Evolutionary conservation across 2,888 invertebrate species (phyloP), one percentile per base, ranked within the genome.

Genomic region (Labia minor): DNA sequence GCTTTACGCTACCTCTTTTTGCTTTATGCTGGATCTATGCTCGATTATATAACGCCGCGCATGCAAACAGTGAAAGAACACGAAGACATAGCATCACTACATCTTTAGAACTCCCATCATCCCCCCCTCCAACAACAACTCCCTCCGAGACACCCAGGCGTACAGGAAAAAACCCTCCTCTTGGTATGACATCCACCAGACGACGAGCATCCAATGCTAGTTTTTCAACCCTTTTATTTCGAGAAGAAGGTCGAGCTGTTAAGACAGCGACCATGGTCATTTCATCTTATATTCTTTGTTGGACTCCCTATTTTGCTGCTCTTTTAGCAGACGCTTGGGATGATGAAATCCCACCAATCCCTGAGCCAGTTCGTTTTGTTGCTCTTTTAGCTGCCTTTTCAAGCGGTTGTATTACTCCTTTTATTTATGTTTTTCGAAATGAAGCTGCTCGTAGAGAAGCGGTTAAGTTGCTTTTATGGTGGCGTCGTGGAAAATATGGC

Each of bases 361-460:
- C 70, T 1, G 68, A 69, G 21, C 65, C 67, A 8, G 64, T 68
- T n/a, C 70, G 72, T 49, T 73, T 74, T 63, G 66, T 74, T 8
- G 72, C 74, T 1, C 71, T 76, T 11, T 71, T 76, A 21, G 72
- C 78, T 37, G 78, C 79, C 21, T 75, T 79, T 67, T 75, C 77
- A 21, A 78, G 78, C 70, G 78, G 78, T 67, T 77, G 79, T 14
- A 74, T 80, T 67, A 81, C 80, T 69, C 81, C 81, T 1, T 76
- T 81, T 69, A 78, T 81, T 37, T 82, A 82, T 72, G 81, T 81
- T 37, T 81, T 81, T 72, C 76, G 81, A 8, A 78, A 79, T 70
- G 76, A 77, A 67, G 75, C 75, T 19, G 77, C 77, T 1, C 74
- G 76, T 63, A 75, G 75, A 63, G 77, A 78, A 68, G 76, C 76